Base-by-base conservation (phyloP, 30 jellyfish, hydroid and myxozoan species). In the Chironex yamaguchii region DNA sequence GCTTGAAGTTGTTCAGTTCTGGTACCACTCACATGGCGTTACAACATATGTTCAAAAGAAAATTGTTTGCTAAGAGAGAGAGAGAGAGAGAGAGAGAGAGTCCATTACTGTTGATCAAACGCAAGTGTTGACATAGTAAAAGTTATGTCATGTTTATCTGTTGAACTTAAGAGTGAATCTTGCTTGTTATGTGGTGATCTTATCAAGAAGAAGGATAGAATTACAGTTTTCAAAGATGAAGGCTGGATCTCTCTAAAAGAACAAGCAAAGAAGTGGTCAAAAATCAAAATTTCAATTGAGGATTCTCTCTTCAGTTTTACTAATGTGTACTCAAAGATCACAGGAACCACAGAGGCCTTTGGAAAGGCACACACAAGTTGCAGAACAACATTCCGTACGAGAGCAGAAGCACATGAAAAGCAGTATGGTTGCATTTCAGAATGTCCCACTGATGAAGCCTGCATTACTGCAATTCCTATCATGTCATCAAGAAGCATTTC, bases 321-420 rank as follows among this genome's bases (percentile, higher is more conserved):
- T 27, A 36, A 64, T 49, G 91, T 64, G 12, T 49, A 26, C 17
- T 36, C 3, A 0, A 81, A 65, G 85, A 29, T 81, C 11, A 79
- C 62, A 34, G 82, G 65, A 13, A 17, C 65, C 21, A 27, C 0
- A 3, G 52, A 29, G 2, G 91, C 85, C n/a, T 42, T 12, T 29
- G 91, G 76, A 20, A 64, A 81, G 49, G 84, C 91, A 2, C 82
- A 79, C 23, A 25, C 30, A 4, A 58, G 72, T 82, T 79, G 90
- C 82, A 79, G 90, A 79, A 36, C 82, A 79, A 20, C 82, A 1
- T 79, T 79, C 25, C 22, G 90, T 26, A 79, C 90, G 6, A 79
- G 13, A 34, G 65, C 65, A 1, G 90, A 79, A 25, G 2, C 73
- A 58, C 1, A 4, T 29, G 77, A 63, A 2, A 24, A 63, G 54